Percentiles rank a stretch among this genome's conserved stretches.
Conservation (phyloP, 64 coral and sea anemone genomes). For the Cladopsammia gracilis region DNA sequence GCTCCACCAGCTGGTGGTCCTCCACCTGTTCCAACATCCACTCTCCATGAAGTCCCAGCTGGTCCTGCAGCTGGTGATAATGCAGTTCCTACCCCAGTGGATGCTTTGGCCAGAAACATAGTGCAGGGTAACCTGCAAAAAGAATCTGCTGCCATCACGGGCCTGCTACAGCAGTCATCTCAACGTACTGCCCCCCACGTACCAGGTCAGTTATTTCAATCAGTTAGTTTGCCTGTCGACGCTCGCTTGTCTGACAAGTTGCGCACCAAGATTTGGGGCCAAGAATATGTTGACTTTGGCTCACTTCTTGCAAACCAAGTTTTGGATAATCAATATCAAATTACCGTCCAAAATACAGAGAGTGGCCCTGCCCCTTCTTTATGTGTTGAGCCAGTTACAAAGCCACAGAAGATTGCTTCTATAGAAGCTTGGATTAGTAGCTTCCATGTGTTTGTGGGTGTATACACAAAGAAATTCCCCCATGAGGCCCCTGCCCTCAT, state of each 20-base stretch:
- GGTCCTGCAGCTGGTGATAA: too few species aligned
- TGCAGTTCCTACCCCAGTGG: too few species aligned
- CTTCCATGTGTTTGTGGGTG: conserved; percentile 21
- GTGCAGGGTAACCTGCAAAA: too few species aligned
- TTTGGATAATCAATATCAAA: background rate
- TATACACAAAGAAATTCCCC: conserved; percentile 5
- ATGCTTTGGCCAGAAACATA: too few species aligned
- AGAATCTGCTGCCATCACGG: too few species aligned
- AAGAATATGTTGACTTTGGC: conserved; percentile 2
- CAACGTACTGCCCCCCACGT: too few species aligned
- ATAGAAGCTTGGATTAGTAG: conserved; percentile 1
- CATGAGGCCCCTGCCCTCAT: background rate
- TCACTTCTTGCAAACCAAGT: background rate
- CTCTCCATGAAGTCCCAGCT: too few species aligned
- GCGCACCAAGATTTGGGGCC: background rate
- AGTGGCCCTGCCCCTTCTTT: conserved; percentile 2
- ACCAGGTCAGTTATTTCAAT: conserved; percentile 1
- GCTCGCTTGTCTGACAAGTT: background rate
- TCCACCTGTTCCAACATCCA: too few species aligned
- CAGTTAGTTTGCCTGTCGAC: background rate
- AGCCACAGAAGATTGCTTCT: background rate
- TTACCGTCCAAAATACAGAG: background rate
- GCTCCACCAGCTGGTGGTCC: too few species aligned
- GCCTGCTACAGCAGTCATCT: too few species aligned
- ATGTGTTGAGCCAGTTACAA: too few species aligned